Percentiles rank a stretch among this genome's conserved stretches.
Conservation (phyloP, 2,113 vertebrate genomes). For the Todiramphus saurophagus region DNA sequence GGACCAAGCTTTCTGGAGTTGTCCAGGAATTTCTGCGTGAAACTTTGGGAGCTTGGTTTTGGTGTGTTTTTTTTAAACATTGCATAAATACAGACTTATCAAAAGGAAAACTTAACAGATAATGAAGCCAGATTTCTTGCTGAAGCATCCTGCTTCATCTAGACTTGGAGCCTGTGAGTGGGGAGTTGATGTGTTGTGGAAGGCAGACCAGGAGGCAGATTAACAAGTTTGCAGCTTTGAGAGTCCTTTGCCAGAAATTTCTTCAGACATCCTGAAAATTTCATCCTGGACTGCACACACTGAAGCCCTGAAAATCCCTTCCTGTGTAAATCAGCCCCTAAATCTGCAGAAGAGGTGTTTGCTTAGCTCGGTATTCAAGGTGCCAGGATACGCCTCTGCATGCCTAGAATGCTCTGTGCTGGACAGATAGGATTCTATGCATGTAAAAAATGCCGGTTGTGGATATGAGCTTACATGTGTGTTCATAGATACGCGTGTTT, state of each 20-base stretch:
- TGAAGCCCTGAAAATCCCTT: not conserved
- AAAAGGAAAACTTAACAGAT: not conserved
- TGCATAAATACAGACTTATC: accelerated
- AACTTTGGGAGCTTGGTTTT: not conserved
- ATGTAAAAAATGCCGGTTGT: not conserved
- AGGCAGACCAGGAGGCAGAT: not conserved
- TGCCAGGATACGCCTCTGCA: not conserved
- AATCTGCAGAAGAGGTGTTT: not conserved
- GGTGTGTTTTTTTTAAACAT: not conserved
- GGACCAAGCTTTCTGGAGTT: not conserved
- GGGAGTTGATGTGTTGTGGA: not conserved
- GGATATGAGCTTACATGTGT: not conserved
- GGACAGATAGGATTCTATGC: not conserved
- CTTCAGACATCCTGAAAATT: not conserved
- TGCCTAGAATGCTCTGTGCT: not conserved
- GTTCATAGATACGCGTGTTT: not conserved
- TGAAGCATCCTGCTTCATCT: not conserved
- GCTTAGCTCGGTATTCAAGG: not conserved
- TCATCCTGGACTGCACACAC: not conserved
- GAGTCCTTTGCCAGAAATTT: not conserved
- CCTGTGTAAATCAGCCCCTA: not conserved
- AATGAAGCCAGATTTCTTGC: not conserved
- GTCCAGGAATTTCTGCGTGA: not conserved
- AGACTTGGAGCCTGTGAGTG: not conserved
- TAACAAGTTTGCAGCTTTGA: not conserved